Base-by-base conservation (phyloP, 2,888 invertebrate species). In the Agrotis exclamationis region DNA sequence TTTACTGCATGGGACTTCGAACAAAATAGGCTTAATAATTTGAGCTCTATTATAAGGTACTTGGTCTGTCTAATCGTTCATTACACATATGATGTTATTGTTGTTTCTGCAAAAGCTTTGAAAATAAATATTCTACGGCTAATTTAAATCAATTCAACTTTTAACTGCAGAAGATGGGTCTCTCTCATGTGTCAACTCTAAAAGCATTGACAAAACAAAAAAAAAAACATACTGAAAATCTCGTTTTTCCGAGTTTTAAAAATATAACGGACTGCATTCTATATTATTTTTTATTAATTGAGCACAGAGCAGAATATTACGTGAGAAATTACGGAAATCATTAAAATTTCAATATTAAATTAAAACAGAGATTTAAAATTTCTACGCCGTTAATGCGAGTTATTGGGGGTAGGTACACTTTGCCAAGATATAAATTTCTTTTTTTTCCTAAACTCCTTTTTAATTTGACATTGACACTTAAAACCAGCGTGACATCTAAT, bases 401-500 rank as follows among this genome's bases (percentile, higher is more conserved):
- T n/a, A n/a, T n/a, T n/a, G n/a, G n/a, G n/a, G n/a, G n/a, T n/a
- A n/a, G n/a, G n/a, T n/a, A n/a, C 2, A 16, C 7, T 28, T 53
- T 16, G 5, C 7, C 6, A 20, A 24, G 6, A 45, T 0, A 33
- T 33, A 24, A 0, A 44, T 45, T 54, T 2, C 0, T 33, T 24
- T 60, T 45, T 20, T 47, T 13, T 22, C 7, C 4, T 9, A 22
- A 33, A 53, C 7, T 0, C 24, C 4, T 57, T 51, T 51, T 24
- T 65, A 63, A 57, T 33, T 59, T 63, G 51, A 59, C 69, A 51
- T 18, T 57, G 50, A 65, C 57, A 63, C 28, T 4, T 20, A 57
- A 69, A 59, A 64, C 57, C 45, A 47, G 53, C 24, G n/a, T 9
- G n/a, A 51, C 9, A 63, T 16, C 20, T 33, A 54, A 70, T 39